Percentiles rank a stretch among this genome's conserved stretches.
Evolutionary conservation across 1,140 invertebrate genomes (phyloP).

Genomic region (Drosophila oshimai): DNA sequence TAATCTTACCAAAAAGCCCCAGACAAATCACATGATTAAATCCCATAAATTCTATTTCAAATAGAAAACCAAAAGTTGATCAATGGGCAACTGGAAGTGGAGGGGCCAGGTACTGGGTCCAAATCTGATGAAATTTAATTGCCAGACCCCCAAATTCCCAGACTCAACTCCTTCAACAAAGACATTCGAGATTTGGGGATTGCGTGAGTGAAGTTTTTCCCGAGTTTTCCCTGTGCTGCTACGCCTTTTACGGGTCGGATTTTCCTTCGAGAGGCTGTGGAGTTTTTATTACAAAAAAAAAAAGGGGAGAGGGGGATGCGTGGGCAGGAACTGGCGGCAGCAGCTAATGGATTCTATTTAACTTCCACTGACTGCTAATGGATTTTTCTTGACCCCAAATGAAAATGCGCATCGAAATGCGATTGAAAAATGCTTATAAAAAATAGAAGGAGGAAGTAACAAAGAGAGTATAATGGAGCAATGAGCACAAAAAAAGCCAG

Average conservation of each 20-base stretch:
- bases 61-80: constrained; percentile 2
- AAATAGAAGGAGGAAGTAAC: constrained; percentile 62
- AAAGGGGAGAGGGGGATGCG: background rate
- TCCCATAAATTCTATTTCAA: background rate
- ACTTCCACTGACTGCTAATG: constrained; percentile 82
- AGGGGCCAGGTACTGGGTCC: background rate
- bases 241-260: constrained; percentile 42
- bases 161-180: constrained; percentile 32
- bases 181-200: constrained; percentile 33
- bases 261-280: constrained; percentile 21
- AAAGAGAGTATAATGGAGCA: constrained; percentile 46
- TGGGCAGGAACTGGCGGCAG: constrained; percentile 47
- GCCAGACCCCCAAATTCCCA: constrained; percentile 8
- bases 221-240: background rate
- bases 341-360: constrained; percentile 82
- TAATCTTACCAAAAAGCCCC: background rate
- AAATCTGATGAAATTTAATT: constrained; percentile 66
- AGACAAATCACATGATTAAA: constrained; percentile 11
- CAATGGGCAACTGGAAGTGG: background rate
- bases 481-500: constrained; percentile 1
- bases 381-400: constrained; percentile 82
- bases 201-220: constrained; percentile 53
- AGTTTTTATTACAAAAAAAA: constrained; percentile 70
- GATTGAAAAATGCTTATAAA: constrained; percentile 79
- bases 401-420: constrained; percentile 81